Evolutionary conservation across 1,140 invertebrate species (phyloP).

Genomic region (Pseudomyrmex gracilis): DNA sequence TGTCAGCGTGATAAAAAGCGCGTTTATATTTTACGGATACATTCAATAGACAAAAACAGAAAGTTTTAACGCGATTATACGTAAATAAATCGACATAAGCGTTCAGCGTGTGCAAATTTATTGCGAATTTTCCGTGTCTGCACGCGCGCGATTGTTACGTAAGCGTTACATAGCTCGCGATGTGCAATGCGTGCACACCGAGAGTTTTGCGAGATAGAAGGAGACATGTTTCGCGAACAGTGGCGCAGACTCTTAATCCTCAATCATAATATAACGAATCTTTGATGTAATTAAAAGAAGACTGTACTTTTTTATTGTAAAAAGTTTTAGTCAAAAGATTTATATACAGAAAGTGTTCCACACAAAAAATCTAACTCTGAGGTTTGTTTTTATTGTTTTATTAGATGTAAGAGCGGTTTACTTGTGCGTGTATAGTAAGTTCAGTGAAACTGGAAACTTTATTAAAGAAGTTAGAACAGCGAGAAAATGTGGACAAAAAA

Average conservation of each 20-base stretch:
- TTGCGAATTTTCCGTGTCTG: slow-evolving; percentile 40
- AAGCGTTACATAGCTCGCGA: slow-evolving; percentile 51
- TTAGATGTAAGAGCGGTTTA: too few species aligned
- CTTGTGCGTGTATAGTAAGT: too few species aligned
- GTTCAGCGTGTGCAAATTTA: slow-evolving; percentile 26
- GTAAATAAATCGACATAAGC: neutral
- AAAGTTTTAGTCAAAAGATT: neutral
- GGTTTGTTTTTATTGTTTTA: neutral
- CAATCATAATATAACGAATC: neutral
- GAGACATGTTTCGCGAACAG: slow-evolving; percentile 18
- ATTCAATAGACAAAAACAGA: neutral
- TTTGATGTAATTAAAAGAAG: neutral
- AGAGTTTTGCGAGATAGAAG: slow-evolving; percentile 28
- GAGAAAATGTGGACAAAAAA: neutral
- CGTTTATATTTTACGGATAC: too few species aligned
- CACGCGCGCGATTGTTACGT: slow-evolving; percentile 29
- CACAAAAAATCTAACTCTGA: neutral
- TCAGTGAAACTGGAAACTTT: neutral
- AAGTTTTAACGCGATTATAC: neutral
- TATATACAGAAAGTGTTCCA: too few species aligned
- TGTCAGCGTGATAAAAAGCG: too few species aligned
- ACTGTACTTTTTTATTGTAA: neutral
- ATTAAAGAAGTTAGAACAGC: neutral
- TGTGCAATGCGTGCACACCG: neutral
- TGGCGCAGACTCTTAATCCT: neutral